These are phyloP conservation scores for Scolanthus callimorphus DNA, from an alignment of 92 coral and sea anemone species.

Conservation along the genomic window DNA sequence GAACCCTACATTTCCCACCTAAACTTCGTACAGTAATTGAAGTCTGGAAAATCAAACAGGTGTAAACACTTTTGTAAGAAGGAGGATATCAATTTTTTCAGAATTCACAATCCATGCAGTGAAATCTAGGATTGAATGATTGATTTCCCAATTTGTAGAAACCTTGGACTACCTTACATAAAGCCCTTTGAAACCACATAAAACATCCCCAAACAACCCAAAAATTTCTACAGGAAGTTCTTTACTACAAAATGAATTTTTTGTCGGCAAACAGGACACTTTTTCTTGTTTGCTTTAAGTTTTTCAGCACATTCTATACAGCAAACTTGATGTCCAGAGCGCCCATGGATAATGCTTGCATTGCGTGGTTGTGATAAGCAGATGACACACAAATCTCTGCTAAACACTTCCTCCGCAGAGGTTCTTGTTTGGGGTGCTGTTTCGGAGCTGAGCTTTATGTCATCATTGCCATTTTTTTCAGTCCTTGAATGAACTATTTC, in stretches of 20 bases:
- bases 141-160: no score
- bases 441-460: background rate
- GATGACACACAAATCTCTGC: constrained; percentile 57
- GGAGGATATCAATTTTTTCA: no score
- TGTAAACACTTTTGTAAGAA: no score
- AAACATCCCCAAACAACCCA: background rate
- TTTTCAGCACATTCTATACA: constrained; percentile 86
- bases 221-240: constrained; percentile 62
- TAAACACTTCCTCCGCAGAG: background rate
- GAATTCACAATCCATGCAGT: no score
- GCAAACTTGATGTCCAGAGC: constrained; percentile 94
- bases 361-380: constrained; percentile 84
- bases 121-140: no score
- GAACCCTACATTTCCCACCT: no score
- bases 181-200: no score
- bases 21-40: no score
- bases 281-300: constrained; percentile 74
- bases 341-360: constrained; percentile 87
- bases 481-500: no score
- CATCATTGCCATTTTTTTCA: background rate
- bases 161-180: no score
- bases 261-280: constrained; percentile 92
- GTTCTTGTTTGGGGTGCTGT: background rate
- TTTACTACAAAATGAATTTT: constrained; percentile 77
- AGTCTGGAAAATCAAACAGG: no score